Conservation (phyloP, 2,797 vertebrate species). For the Sebastes alutus region DNA sequence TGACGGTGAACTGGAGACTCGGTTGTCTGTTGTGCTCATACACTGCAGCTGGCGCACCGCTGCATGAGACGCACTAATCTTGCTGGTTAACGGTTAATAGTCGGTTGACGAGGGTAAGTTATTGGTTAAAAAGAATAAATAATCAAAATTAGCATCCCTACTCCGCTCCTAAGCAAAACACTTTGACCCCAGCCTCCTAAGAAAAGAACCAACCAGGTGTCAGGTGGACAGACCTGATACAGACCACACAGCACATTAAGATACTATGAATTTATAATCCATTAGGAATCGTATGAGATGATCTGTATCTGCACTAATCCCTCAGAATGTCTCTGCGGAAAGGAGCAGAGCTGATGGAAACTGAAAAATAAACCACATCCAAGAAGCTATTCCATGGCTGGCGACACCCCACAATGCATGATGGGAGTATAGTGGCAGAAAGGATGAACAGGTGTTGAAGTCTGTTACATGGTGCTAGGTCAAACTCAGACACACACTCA, state of each 20-base stretch:
- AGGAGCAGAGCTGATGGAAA: background rate
- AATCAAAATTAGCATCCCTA: too few relatives aligned
- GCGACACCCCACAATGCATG: constrained; percentile 50
- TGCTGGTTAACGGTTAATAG: too few relatives aligned
- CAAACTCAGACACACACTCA: constrained; percentile 33
- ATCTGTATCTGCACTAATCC: background rate
- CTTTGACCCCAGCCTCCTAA: background rate
- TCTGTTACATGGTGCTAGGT: constrained; percentile 45
- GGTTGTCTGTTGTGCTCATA: too few relatives aligned
- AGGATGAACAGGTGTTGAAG: constrained; percentile 78
- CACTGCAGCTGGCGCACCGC: too few relatives aligned
- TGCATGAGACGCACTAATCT: too few relatives aligned
- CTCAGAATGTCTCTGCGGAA: background rate
- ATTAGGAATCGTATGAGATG: background rate
- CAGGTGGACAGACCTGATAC: background rate
- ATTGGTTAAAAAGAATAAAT: too few relatives aligned
- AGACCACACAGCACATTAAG: background rate
- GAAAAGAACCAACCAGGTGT: background rate
- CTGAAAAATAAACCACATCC: constrained; percentile 10
- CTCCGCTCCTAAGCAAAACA: too few relatives aligned
- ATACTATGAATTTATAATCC: background rate
- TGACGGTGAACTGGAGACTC: too few relatives aligned
- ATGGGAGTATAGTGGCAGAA: constrained; percentile 52
- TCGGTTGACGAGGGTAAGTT: too few relatives aligned
- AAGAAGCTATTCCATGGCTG: constrained; percentile 63